A percentile compares a stretch with the other conserved stretches of the same genome.
Evolutionary conservation across 2,113 vertebrate genomes (phyloP).

Genomic region (Neodontobutis hainanensis): DNA sequence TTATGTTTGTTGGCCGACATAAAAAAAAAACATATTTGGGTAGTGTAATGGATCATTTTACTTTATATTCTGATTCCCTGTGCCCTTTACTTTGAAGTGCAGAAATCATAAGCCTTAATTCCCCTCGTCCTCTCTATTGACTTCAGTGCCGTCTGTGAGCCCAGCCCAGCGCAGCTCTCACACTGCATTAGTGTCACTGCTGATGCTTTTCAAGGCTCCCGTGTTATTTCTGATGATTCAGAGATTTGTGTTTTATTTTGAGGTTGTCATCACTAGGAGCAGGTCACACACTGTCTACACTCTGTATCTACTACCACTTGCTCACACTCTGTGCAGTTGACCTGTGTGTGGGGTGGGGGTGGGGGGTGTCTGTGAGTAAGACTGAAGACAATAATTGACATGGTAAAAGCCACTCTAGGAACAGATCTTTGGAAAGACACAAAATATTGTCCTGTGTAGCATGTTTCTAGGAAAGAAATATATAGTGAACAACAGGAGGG

Average conservation of each 20-base stretch:
- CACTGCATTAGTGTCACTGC: slow-evolving; percentile 67
- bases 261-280: slow-evolving; percentile 60
- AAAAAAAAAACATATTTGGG: no score
- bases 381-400: slow-evolving; percentile 33
- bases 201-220: slow-evolving; percentile 57
- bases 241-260: slow-evolving; percentile 59
- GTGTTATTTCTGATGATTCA: slow-evolving; percentile 71
- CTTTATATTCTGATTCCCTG: no score
- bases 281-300: slow-evolving; percentile 30
- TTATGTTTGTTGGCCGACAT: no score
- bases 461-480: background rate
- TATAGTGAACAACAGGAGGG: background rate
- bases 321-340: slow-evolving; percentile 37
- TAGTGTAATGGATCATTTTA: no score
- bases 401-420: slow-evolving; percentile 13
- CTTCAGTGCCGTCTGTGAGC: slow-evolving; percentile 32
- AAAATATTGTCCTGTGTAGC: background rate
- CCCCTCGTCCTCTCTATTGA: slow-evolving; percentile 35
- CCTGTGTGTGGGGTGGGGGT: slow-evolving; percentile 25
- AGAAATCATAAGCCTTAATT: slow-evolving; percentile 20
- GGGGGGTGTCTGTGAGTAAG: slow-evolving; percentile 27
- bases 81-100: slow-evolving; percentile 1
- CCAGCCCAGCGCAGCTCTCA: slow-evolving; percentile 61
- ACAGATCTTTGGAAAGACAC: background rate
- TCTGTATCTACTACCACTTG: slow-evolving; percentile 9